Conservation (phyloP, 2,113 vertebrate genomes). For the Pteropus alecto region DNA sequence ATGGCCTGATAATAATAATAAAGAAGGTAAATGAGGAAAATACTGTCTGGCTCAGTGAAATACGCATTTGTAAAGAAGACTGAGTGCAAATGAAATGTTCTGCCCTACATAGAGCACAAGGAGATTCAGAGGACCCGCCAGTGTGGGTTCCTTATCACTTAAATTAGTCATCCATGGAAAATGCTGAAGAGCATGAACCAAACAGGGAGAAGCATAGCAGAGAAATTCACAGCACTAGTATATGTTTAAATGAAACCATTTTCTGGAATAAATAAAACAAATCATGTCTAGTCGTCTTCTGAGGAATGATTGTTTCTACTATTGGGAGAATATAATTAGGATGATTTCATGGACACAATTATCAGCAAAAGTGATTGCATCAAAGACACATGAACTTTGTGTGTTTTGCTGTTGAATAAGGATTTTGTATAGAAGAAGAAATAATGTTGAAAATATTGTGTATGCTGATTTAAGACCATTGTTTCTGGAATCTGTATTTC, state of each 20-base stretch:
- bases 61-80: conserved; percentile 14
- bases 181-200: neutral
- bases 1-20: conserved; percentile 33
- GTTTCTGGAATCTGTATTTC: neutral
- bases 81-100: neutral
- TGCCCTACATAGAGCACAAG: neutral
- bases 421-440: conserved; percentile 40
- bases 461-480: neutral
- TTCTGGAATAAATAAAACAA: conserved; percentile 16
- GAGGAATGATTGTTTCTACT: neutral
- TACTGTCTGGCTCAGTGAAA: neutral
- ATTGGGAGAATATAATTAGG: neutral
- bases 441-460: neutral
- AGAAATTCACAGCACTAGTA: neutral
- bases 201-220: neutral
- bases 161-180: conserved; percentile 35
- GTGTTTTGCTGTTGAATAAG: conserved; percentile 10
- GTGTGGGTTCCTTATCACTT: neutral
- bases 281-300: neutral
- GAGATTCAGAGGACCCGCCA: neutral
- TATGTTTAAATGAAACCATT: neutral
- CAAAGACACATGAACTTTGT: neutral
- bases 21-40: conserved; percentile 42
- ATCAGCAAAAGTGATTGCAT: conserved; percentile 18
- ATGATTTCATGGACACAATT: neutral